Base-by-base conservation (phyloP, 2,888 invertebrate genomes). In the Drosophila mettleri region DNA sequence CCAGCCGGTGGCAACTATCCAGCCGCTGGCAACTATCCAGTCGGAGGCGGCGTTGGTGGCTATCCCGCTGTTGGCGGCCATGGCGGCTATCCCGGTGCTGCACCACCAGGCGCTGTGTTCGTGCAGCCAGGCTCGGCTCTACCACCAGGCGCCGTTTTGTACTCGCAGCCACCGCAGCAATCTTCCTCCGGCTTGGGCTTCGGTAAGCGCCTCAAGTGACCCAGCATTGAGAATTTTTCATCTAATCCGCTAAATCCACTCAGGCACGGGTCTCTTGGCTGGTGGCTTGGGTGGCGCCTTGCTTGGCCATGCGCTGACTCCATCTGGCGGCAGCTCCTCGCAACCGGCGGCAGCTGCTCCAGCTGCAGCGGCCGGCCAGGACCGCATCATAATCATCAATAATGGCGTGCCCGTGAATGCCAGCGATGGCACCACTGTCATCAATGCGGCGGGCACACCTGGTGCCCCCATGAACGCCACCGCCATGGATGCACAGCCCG, bases 231-330 rank as follows among this genome's bases (percentile, higher is more conserved):
- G 8, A 9, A 29, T 27, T 14, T 9, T 16, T 18, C 18, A 29
- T 14, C n/a, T n/a, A n/a, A n/a, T n/a, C n/a, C n/a, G n/a, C n/a
- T n/a, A n/a, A 45, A 29, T 45, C 29, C 10, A 45, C 10, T 7
- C 16, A 92, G 92, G 92, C 52, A 89, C 91, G 59, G 92, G 92
- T 43, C 74, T 91, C 34, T 63, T 90, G 34, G 91, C 90, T 52
- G 92, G 92, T 41, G 91, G 90, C n/a, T 22, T 92, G 51, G 92
- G 91, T 22, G 92, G 92, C 9, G 91, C 92, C 8, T 52, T 92
- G 48, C 63, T 91, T 33, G 92, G 92, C 4, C 91, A 91, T 66
- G 91, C 80, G 0, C 71, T 92, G 27, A 92, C 92, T 22, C 92
- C 92, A 8, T 86, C 90, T 12, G 81, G 88, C 6, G 80, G 88